Percentiles rank a stretch among this genome's conserved stretches.
These are phyloP conservation scores for Mus pahari DNA, from an alignment of 2,113 vertebrate genomes.

Conservation along the genomic window DNA sequence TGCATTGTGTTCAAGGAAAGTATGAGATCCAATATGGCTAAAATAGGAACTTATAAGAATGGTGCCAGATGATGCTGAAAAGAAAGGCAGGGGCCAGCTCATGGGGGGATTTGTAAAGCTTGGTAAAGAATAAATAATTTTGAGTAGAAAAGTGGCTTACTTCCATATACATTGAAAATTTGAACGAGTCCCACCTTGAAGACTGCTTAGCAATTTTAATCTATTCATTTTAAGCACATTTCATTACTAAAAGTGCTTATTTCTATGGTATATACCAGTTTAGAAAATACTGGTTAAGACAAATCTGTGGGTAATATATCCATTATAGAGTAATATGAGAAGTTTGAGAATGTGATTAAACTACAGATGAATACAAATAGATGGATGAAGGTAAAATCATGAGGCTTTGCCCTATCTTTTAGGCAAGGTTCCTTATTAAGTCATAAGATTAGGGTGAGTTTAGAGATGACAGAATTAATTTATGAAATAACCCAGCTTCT, in stretches of 20 bases:
- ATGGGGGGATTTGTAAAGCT: conserved; percentile 5
- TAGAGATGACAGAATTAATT: not conserved
- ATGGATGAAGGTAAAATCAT: not conserved
- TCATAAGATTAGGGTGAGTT: not conserved
- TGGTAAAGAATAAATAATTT: conserved; percentile 27
- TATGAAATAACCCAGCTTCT: conserved; percentile 15
- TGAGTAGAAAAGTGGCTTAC: conserved; percentile 47
- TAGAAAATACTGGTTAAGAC: conserved; percentile 47
- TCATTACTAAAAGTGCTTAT: conserved; percentile 53
- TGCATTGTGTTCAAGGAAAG: not conserved
- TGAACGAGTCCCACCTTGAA: conserved; percentile 39
- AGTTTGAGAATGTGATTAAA: conserved; percentile 16
- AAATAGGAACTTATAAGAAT: not conserved
- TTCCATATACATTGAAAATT: conserved; percentile 36
- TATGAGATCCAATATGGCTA: not conserved
- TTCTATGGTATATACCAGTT: not conserved
- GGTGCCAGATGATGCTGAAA: not conserved
- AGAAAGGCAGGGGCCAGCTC: not conserved
- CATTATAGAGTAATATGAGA: not conserved
- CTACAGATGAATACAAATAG: conserved; percentile 10
- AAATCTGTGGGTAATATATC: conserved; percentile 34
- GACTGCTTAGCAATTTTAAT: conserved; percentile 66
- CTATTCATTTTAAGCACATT: conserved; percentile 41
- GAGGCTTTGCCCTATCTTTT: conserved; percentile 21
- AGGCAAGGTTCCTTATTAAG: not conserved